Conservation (phyloP, 2,113 vertebrate species). For the Pteruthius melanotis region DNA sequence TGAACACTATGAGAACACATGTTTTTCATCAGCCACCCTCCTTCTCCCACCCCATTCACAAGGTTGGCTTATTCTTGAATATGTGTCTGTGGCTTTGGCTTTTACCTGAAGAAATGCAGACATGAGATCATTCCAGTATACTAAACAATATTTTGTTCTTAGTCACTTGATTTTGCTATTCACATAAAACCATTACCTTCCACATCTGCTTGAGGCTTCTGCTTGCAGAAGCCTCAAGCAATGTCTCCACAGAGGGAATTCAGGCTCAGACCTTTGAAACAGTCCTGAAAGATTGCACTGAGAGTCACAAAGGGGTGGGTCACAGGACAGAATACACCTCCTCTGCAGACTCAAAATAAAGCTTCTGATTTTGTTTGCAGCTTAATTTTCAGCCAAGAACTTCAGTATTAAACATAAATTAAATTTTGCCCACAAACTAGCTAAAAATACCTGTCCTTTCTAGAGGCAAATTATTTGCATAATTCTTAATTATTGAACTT, state of each 20-base stretch:
- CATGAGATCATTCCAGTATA: neutral
- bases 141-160: neutral
- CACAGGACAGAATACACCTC: neutral
- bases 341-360: neutral
- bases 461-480: neutral
- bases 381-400: neutral
- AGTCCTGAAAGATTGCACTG: neutral
- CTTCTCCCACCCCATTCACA: neutral
- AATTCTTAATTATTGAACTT: neutral
- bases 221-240: neutral
- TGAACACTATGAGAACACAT: neutral
- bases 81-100: neutral
- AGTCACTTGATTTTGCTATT: neutral
- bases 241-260: neutral
- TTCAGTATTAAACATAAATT: neutral
- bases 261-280: neutral
- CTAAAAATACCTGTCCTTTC: conserved; percentile 16
- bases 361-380: neutral
- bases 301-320: neutral
- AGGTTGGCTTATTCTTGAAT: neutral
- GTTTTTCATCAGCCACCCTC: neutral
- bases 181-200: neutral
- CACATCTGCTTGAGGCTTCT: neutral
- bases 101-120: neutral
- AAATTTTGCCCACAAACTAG: neutral